Percentiles rank a stretch among this genome's conserved stretches.
Evolutionary conservation across 2,888 invertebrate species (phyloP).

Genomic region (Drosophila basisetae): DNA sequence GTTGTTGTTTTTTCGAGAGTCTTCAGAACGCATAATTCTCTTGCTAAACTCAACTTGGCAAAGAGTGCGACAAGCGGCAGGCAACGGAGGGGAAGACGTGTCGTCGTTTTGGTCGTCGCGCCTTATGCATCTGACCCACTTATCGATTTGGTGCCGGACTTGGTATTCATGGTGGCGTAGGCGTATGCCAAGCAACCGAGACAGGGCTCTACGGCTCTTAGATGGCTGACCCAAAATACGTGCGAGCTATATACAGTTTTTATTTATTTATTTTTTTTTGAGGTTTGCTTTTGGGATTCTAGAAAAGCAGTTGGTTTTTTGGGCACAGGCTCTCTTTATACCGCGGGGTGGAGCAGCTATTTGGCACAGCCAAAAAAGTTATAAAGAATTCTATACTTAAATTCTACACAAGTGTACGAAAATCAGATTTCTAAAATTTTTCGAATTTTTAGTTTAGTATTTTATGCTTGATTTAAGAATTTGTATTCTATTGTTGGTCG

Average conservation of each 20-base stretch:
- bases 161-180: slow-evolving; percentile 67
- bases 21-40: slow-evolving; percentile 54
- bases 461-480: not conserved
- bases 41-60: slow-evolving; percentile 41
- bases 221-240: slow-evolving; percentile 52
- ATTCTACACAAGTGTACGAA: not conserved
- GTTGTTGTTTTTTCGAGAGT: slow-evolving; percentile 38
- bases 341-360: slow-evolving; percentile 28
- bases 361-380: slow-evolving; percentile 10
- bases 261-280: not conserved
- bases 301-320: not conserved
- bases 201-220: slow-evolving; percentile 3
- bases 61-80: not conserved
- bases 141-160: slow-evolving; percentile 69
- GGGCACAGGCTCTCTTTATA: not conserved
- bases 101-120: slow-evolving; percentile 57
- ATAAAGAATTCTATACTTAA: not conserved
- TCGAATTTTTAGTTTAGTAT: not conserved
- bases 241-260: slow-evolving; percentile 18
- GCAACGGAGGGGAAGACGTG: slow-evolving; percentile 21
- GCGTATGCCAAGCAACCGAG: slow-evolving; percentile 20
- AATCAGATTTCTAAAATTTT: not conserved
- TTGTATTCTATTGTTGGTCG: not conserved
- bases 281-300: slow-evolving; percentile 3
- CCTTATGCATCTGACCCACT: slow-evolving; percentile 81